These are phyloP conservation scores for Capitulum mitella DNA, from an alignment of 2,888 invertebrate genomes.

Conservation along the genomic window DNA sequence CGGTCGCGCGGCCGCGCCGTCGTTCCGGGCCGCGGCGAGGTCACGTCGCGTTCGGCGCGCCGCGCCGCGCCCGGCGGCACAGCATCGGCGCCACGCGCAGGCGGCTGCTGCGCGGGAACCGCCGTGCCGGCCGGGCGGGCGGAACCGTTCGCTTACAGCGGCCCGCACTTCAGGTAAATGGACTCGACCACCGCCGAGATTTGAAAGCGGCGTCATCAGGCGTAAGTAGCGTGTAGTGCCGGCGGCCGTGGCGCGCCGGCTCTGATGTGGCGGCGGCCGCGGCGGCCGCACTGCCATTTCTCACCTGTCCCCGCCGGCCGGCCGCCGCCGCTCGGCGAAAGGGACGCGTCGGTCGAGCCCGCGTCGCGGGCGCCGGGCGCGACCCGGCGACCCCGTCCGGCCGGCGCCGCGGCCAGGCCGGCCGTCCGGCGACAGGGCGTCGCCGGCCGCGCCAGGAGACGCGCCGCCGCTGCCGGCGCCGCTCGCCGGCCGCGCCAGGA, in stretches of 20 bases:
- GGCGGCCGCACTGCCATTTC: background rate
- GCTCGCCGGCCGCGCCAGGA: background rate
- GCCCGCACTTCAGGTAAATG: background rate
- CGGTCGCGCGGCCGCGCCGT: background rate
- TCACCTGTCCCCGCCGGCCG: background rate
- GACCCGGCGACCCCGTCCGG: background rate
- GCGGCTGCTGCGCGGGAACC: background rate
- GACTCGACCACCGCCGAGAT: background rate
- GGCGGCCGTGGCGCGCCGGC: background rate
- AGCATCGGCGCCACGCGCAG: background rate
- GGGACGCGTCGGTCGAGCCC: no score
- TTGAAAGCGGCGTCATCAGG: constrained; percentile 1
- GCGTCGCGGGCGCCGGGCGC: background rate
- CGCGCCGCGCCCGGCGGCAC: background rate
- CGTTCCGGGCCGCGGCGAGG: background rate
- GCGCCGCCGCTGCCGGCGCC: background rate
- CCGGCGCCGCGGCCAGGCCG: background rate
- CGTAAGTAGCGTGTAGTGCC: constrained; percentile 7
- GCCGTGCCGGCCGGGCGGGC: background rate
- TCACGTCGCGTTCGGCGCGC: background rate
- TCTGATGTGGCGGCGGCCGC: background rate
- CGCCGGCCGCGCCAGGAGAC: background rate
- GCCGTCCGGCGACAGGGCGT: background rate
- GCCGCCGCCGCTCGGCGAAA: background rate
- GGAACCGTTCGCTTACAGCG: background rate